Evolutionary conservation across 2,797 vertebrate genomes (phyloP).

Genomic region (Darevskia mixta): DNA sequence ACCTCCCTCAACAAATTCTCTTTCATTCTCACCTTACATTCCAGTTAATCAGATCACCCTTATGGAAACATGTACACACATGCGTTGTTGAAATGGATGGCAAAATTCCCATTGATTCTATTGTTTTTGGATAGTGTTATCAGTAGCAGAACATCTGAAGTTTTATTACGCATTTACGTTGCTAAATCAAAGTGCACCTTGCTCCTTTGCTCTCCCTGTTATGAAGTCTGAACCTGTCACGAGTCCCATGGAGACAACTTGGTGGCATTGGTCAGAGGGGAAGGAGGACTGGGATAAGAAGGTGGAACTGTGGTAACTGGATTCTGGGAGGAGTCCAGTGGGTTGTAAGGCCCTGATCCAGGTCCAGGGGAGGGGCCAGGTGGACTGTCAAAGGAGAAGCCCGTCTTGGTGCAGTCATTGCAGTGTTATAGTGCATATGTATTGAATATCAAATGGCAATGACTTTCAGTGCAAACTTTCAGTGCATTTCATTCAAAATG

Average conservation of each 20-base stretch:
- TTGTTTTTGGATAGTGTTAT: background rate
- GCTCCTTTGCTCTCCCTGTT: background rate
- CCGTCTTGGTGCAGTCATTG: too few relatives aligned
- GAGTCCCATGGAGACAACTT: too few relatives aligned
- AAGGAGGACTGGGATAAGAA: too few relatives aligned
- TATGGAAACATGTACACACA: background rate
- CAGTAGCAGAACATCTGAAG: background rate
- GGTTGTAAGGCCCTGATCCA: too few relatives aligned
- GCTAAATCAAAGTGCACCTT: background rate
- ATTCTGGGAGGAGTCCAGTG: too few relatives aligned
- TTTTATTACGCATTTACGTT: background rate
- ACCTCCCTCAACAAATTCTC: background rate
- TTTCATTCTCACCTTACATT: slow-evolving; percentile 5
- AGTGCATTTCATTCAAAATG: background rate
- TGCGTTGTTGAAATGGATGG: background rate
- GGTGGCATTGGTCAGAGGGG: too few relatives aligned
- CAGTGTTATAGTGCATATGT: too few relatives aligned
- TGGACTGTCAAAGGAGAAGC: too few relatives aligned
- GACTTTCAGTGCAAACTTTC: background rate
- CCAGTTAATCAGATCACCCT: background rate
- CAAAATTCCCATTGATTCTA: slow-evolving; percentile 1
- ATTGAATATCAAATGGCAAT: background rate
- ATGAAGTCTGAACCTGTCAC: background rate
- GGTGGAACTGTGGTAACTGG: too few relatives aligned
- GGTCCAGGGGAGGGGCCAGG: too few relatives aligned